phyloP scores from a whole-genome alignment of 2,113 vertebrate species.

The Oncorhynchus masou region DNA sequence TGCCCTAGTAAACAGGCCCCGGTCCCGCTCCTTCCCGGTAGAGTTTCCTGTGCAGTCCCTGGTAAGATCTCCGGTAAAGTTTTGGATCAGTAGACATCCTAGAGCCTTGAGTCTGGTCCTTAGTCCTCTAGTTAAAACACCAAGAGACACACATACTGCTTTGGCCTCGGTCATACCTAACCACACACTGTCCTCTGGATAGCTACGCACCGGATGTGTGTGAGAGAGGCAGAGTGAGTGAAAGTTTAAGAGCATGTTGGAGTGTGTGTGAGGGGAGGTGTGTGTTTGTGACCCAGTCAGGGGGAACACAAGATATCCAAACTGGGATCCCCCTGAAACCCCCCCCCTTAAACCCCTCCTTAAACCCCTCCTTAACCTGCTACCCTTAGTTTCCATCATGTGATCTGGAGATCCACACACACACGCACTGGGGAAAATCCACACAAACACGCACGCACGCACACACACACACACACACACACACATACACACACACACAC shows the following conservation, averaged over 20 bases:
- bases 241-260: background rate
- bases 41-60: background rate
- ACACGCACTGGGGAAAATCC: slow-evolving; percentile 4
- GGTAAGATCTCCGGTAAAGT: background rate
- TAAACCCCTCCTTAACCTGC: slow-evolving; percentile 56
- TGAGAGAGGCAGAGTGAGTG: background rate
- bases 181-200: background rate
- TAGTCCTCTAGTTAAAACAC: slow-evolving; percentile 14
- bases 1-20: background rate
- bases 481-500: slow-evolving; percentile 16
- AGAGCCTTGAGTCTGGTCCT: slow-evolving; percentile 57
- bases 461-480: no score
- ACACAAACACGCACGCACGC: slow-evolving; percentile 15
- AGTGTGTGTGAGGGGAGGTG: slow-evolving; percentile 1
- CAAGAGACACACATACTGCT: background rate
- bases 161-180: background rate
- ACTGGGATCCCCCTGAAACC: slow-evolving; percentile 39
- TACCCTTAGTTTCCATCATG: slow-evolving; percentile 58
- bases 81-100: slow-evolving; percentile 16
- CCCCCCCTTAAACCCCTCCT: slow-evolving; percentile 41
- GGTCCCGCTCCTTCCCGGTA: background rate
- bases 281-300: slow-evolving; percentile 7
- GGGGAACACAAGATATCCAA: slow-evolving; percentile 28
- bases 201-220: background rate
- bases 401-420: slow-evolving; percentile 48